Conservation (phyloP, 1,140 invertebrate species). For the Drosophila pruinosa region DNA sequence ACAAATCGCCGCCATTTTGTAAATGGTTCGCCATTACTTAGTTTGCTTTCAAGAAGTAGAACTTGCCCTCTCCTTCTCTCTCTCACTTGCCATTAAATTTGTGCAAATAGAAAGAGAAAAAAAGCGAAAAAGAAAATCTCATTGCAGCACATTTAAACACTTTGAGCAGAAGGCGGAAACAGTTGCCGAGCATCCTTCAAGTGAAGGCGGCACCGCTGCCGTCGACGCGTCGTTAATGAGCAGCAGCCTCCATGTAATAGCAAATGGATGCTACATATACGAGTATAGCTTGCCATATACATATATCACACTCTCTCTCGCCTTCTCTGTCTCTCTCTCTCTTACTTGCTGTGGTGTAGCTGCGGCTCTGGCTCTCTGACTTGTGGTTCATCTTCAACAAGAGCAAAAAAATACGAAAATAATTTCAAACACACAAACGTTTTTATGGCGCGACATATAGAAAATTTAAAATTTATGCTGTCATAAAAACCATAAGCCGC, state of each 20-base stretch:
- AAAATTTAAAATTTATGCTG: conserved; percentile 78
- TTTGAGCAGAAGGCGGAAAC: conserved; percentile 43
- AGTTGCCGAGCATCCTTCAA: conserved; percentile 68
- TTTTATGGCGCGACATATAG: conserved; percentile 68
- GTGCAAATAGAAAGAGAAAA: conserved; percentile 29
- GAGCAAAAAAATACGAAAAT: conserved; percentile 42
- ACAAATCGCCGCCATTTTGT: conserved; percentile 70
- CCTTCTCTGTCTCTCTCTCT: not conserved
- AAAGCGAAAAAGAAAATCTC: conserved; percentile 10
- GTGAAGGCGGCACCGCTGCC: conserved; percentile 37
- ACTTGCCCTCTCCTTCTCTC: not conserved
- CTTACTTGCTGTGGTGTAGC: no score
- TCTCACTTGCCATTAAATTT: conserved; percentile 55
- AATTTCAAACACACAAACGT: conserved; percentile 51
- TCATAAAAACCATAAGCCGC: conserved; percentile 79
- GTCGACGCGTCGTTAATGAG: conserved; percentile 60
- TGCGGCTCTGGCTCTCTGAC: not conserved
- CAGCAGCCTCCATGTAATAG: conserved; percentile 27
- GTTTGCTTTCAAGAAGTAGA: conserved; percentile 11
- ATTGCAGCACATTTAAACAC: conserved; percentile 36
- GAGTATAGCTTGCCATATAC: not conserved
- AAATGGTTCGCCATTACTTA: conserved; percentile 61
- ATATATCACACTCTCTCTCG: not conserved
- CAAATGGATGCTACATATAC: conserved; percentile 31
- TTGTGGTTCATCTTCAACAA: conserved; percentile 2